Evolutionary conservation across 2,888 invertebrate species (phyloP).

Genomic region (Cephalotes varians): DNA sequence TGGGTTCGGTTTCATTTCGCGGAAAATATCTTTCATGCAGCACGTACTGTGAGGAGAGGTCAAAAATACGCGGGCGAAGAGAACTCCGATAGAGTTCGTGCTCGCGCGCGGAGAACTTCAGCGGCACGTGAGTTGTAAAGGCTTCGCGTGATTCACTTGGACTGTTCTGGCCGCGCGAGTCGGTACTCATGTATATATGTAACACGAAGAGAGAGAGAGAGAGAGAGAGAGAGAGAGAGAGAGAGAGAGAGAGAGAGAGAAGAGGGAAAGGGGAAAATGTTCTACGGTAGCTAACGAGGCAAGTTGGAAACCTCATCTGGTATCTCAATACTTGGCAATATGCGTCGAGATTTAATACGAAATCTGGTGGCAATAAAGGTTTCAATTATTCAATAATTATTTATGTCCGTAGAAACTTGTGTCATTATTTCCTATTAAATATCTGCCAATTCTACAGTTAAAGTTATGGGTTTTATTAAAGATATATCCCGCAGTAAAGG

Average conservation of each 20-base stretch:
- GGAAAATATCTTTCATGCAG: constrained; percentile 32
- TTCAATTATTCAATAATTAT: constrained; percentile 5
- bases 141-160: constrained; percentile 76
- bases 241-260: background rate
- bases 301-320: constrained; percentile 35
- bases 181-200: constrained; percentile 18
- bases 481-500: background rate
- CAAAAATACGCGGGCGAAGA: constrained; percentile 20
- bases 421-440: background rate
- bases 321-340: constrained; percentile 39
- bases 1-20: constrained; percentile 25
- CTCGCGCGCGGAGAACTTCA: constrained; percentile 34
- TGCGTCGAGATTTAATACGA: constrained; percentile 15
- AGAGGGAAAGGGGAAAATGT: background rate
- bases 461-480: background rate
- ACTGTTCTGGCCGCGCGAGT: constrained; percentile 66
- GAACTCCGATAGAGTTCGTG: constrained; percentile 30
- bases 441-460: background rate
- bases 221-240: background rate
- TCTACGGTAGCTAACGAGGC: constrained; percentile 36
- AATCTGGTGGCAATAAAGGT: constrained; percentile 7
- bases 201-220: background rate
- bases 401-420: background rate
- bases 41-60: constrained; percentile 12
- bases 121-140: constrained; percentile 62